Evolutionary conservation across 2,888 invertebrate species (phyloP), one percentile per base, ranked within the genome.

Genomic region (Melanchra persicariae): DNA sequence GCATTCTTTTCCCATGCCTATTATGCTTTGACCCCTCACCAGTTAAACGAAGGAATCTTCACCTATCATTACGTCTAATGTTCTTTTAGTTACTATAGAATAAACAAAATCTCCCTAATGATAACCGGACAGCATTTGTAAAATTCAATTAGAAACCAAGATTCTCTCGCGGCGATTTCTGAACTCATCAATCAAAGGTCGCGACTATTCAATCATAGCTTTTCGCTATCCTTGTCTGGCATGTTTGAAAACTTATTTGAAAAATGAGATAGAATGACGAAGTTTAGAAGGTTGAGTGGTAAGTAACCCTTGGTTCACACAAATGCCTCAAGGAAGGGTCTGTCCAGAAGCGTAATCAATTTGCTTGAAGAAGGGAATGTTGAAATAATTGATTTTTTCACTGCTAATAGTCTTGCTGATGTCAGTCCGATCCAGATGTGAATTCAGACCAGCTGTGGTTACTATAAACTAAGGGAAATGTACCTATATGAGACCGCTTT

Each of bases 161-260:
- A 79, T 88, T 88, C 86, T 87, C 86, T 92, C 75, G 87, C 87
- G 89, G 90, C 89, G 83, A 76, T 88, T 87, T 84, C 76, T 77
- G 69, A 85, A 82, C 84, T 86, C 91, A 93, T 93, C 91, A 93
- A 93, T 93, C 93, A 93, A 89, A 83, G 84, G 87, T 87, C 77
- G 81, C 86, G 67, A 82, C 84, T 85, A 76, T 82, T 82, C 81
- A 79, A 81, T 83, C 69, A 80, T 77, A 74, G 55, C 61, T 43
- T 60, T 79, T 49, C 61, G 77, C 70, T 65, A 59, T 87, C 77
- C 60, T 67, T 79, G 68, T 87, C 71, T 63, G 68, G 19, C 63
- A 61, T 12, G 5, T 67, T 47, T 40, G 15, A 63, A 57, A 15
- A 17, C 47, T 43, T 43, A 2, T 51, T 47, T 17, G 57, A 24